A percentile compares a stretch with the other conserved stretches of the same genome.
Evolutionary conservation across 2,113 vertebrate species (phyloP).

Genomic region (Antigone vipio): DNA sequence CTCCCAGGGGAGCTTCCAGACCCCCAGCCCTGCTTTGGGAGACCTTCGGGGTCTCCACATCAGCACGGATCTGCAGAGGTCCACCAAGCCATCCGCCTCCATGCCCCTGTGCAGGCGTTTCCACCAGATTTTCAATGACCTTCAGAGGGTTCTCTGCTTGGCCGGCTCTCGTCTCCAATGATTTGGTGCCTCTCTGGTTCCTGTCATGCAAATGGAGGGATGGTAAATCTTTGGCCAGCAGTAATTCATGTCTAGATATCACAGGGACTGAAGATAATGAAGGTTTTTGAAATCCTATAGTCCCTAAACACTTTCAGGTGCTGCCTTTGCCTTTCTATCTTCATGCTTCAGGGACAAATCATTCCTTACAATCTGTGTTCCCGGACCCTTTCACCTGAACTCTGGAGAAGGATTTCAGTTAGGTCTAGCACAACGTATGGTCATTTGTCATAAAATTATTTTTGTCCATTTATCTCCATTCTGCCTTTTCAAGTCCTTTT

Average conservation of each 20-base stretch:
- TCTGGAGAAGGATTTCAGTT: background rate
- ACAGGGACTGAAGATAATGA: background rate
- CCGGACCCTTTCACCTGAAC: background rate
- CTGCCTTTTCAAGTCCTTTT: conserved; percentile 41
- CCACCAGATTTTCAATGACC: background rate
- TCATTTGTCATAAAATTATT: conserved; percentile 4
- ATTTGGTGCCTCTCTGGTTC: background rate
- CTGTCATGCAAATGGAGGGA: background rate
- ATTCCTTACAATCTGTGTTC: background rate
- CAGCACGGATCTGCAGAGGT: background rate
- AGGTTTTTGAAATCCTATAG: conserved; percentile 1
- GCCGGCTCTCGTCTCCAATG: rapidly evolving
- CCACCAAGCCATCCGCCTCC: background rate
- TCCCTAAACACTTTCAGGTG: background rate
- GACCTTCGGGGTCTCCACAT: rapidly evolving
- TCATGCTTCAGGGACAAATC: conserved; percentile 15
- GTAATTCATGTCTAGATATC: background rate
- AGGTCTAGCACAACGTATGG: background rate
- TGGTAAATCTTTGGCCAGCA: background rate
- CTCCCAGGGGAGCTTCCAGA: background rate
- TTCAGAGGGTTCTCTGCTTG: background rate
- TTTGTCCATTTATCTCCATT: conserved; percentile 47
- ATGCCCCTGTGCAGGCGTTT: too few species aligned
- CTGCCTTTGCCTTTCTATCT: background rate
- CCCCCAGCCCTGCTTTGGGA: background rate